Evolutionary conservation across 2,888 invertebrate species (phyloP).

Genomic region (Hydroisotoma schaefferi): DNA sequence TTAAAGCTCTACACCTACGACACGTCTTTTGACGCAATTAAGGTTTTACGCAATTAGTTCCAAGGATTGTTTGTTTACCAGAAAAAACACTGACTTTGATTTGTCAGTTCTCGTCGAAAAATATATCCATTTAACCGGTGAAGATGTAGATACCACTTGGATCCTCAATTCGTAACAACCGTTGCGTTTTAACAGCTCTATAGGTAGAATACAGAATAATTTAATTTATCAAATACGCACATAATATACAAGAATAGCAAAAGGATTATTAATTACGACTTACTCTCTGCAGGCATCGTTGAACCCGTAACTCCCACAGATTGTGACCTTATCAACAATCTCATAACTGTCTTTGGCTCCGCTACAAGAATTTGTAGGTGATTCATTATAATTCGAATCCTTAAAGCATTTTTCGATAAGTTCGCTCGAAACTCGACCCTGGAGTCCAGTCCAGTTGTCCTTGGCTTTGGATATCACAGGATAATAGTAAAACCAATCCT

Average conservation of each 20-base stretch:
- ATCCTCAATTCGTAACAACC: neutral
- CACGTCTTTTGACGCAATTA: too few species aligned
- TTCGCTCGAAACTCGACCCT: constrained; percentile 23
- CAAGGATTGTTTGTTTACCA: too few species aligned
- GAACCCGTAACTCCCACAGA: constrained; percentile 35
- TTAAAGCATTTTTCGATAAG: constrained; percentile 17
- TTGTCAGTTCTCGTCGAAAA: too few species aligned
- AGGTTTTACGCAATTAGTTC: too few species aligned
- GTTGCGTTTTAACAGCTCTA: neutral
- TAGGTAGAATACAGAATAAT: neutral
- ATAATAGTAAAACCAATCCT: constrained; percentile 31
- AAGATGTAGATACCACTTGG: constrained; percentile 4
- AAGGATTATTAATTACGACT: neutral
- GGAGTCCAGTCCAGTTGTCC: constrained; percentile 27
- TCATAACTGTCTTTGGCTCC: too few species aligned
- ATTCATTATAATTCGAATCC: neutral
- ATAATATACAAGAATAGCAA: neutral
- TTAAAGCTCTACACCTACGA: too few species aligned
- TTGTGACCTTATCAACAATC: constrained; percentile 25
- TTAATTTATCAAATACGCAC: neutral
- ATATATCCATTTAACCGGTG: constrained; percentile 5
- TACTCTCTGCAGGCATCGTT: constrained; percentile 28
- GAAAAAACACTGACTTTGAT: too few species aligned
- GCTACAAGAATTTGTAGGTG: neutral
- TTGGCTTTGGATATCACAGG: constrained; percentile 32